phyloP scores from a whole-genome alignment of 2,797 vertebrate genomes.

The Lycodopsis pacificus region DNA sequence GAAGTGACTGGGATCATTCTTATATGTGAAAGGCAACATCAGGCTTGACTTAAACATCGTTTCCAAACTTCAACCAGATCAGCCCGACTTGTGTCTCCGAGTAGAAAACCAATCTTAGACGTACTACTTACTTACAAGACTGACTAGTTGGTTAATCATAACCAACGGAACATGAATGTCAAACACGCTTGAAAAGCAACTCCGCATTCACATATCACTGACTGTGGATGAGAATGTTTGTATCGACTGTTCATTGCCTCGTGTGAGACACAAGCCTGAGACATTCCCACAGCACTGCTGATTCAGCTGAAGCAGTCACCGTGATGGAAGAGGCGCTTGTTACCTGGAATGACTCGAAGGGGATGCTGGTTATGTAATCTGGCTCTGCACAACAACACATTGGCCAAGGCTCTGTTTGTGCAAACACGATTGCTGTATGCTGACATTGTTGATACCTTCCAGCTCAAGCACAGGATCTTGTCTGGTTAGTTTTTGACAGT shows the following conservation, averaged over 20 bases:
- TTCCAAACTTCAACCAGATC: not conserved
- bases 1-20: not conserved
- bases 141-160: not conserved
- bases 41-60: not conserved
- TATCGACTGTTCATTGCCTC: slow-evolving; percentile 12
- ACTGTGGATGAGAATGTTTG: not conserved
- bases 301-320: slow-evolving; percentile 40
- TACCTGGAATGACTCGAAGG: slow-evolving; percentile 52
- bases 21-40: not conserved
- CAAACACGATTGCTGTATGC: slow-evolving; percentile 17
- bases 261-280: slow-evolving; percentile 39
- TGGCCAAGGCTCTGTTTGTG: slow-evolving; percentile 16
- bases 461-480: slow-evolving; percentile 16
- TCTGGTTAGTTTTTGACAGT: slow-evolving; percentile 6
- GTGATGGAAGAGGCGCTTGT: slow-evolving; percentile 50
- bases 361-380: slow-evolving; percentile 55
- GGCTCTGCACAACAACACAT: slow-evolving; percentile 38
- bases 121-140: not conserved
- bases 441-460: slow-evolving; percentile 11
- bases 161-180: slow-evolving; percentile 9
- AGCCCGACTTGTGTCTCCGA: not conserved
- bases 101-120: not conserved
- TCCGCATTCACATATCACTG: slow-evolving; percentile 1
- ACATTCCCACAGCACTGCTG: slow-evolving; percentile 49
- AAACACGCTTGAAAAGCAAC: slow-evolving; percentile 6